Base-by-base conservation (phyloP, 2,888 invertebrate genomes). In the Epirrita christyi region DNA sequence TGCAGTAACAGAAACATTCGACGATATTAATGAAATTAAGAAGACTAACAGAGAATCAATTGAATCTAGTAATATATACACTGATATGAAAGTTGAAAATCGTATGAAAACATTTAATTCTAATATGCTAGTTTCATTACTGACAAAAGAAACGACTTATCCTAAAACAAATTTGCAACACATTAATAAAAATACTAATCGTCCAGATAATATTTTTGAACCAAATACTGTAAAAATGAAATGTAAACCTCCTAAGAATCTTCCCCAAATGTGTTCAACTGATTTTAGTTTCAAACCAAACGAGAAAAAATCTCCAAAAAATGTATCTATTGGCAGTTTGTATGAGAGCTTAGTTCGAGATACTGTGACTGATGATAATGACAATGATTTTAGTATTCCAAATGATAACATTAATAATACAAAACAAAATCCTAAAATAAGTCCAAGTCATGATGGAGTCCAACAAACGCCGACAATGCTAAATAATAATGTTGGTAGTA, bases 291-390 rank as follows among this genome's bases (percentile, higher is more conserved):
- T 6, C 7, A 43, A 43, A 28, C 41, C 10, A 3, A 38, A 38
- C 6, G 38, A 44, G 11, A 48, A 41, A 28, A 41, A 45, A 40
- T 7, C 37, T 2, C 47, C 47, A 7, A 50, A 45, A 32, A 49
- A 40, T 13, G 49, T 37, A 0, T 7, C 49, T 7, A 50, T 54
- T 13, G 49, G 45, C 0, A 54, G 45, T 14, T 45, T 59, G 14
- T 54, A 54, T 14, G 54, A 41, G 27, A 59, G 34, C 15, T 14
- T 58, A 15, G 57, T 54, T 37, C 5, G 45, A 1, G 59, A 59
- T 6, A 54, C 59, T 0, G 45, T 59, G 0, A 54, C 52, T 2
- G 54, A 50, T 42, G 45, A 29, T 36, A 52, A 59, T 29, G 48
- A 58, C 21, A 58, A 58, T 6, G 49, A 36, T 34, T 47, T 13